Conservation (phyloP, 2,113 vertebrate genomes). For the Elephas maximus region DNA sequence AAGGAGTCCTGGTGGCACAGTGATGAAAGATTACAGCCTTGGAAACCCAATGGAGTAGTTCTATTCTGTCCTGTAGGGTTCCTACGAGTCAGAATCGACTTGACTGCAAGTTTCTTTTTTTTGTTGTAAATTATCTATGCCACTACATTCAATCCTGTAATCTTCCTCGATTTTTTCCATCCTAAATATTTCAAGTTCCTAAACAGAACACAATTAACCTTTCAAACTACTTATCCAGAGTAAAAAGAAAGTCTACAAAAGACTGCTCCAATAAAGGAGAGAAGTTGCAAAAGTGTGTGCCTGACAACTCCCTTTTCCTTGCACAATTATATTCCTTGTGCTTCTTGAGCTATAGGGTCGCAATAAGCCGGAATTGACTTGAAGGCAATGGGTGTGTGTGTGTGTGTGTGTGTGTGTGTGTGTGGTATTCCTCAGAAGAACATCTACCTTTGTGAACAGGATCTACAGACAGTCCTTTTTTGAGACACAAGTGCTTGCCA, state of each 20-base stretch:
- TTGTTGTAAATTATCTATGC: neutral
- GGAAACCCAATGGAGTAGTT: too few relatives aligned
- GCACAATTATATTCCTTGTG: neutral
- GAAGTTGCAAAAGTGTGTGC: neutral
- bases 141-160: neutral
- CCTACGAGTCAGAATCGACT: too few relatives aligned
- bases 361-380: too few relatives aligned
- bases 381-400: too few relatives aligned
- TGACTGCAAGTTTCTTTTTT: too few relatives aligned
- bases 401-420: too few relatives aligned
- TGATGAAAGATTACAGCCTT: too few relatives aligned
- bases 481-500: neutral
- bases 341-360: too few relatives aligned
- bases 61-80: too few relatives aligned
- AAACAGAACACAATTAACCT: neutral
- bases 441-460: neutral
- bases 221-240: neutral
- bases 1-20: too few relatives aligned
- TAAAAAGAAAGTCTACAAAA: neutral
- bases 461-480: neutral
- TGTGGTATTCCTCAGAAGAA: neutral
- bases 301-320: neutral
- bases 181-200: conserved; percentile 32
- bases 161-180: neutral
- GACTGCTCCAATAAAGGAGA: neutral